Evolutionary conservation across 2,113 vertebrate genomes (phyloP).

Genomic region (Scytalopus superciliaris): DNA sequence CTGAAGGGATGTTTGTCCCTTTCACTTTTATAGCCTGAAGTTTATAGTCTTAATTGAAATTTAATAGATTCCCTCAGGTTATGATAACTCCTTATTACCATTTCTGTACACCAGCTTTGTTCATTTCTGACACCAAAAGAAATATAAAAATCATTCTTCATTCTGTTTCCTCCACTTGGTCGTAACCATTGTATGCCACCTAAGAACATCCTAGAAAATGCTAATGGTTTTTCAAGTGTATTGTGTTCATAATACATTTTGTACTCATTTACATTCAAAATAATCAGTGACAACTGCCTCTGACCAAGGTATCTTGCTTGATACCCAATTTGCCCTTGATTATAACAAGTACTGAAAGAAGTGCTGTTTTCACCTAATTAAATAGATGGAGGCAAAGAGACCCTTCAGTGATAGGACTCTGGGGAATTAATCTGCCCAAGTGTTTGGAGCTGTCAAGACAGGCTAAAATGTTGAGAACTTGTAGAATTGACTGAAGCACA

Average conservation of each 20-base stretch:
- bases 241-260: not conserved
- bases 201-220: not conserved
- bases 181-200: not conserved
- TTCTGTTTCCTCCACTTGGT: not conserved
- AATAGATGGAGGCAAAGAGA: not conserved
- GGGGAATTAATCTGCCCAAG: not conserved
- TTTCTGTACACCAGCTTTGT: not conserved
- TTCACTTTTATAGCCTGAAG: slow-evolving; percentile 51
- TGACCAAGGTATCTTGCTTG: not conserved
- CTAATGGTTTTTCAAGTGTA: not conserved
- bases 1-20: slow-evolving; percentile 60
- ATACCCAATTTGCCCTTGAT: not conserved
- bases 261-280: not conserved
- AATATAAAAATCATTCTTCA: not conserved
- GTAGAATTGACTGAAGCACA: not conserved
- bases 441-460: not conserved
- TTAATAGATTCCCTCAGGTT: slow-evolving; percentile 57
- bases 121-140: not conserved
- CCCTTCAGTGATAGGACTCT: not conserved
- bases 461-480: not conserved
- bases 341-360: not conserved
- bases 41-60: slow-evolving; percentile 59
- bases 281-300: not conserved
- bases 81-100: slow-evolving; percentile 17
- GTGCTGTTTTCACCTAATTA: not conserved